Base-by-base conservation (phyloP, 2,113 vertebrate species). In the Rhinogobius similis region DNA sequence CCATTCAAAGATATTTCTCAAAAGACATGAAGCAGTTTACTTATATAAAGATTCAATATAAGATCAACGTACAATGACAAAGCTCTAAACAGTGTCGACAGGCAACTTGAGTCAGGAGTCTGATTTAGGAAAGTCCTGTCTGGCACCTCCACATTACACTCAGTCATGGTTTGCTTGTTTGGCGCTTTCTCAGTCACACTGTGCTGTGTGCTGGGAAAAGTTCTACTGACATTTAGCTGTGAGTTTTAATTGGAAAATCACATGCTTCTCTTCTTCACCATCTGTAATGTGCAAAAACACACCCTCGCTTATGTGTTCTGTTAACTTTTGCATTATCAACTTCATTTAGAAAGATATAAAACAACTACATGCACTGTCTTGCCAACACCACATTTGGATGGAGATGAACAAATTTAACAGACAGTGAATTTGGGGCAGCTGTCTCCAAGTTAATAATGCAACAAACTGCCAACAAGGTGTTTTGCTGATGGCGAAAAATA, bases 161-260 rank as follows among this genome's bases (percentile, higher is more conserved):
- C 53, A 27, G 53, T 27, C 24, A 56, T 20, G 26, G 21, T 26
- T 58, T n/a, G 18, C 18, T 38, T n/a, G n/a, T 61, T 61, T 61
- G 58, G 27, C 18, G 18, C 32, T 20, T 61, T 38, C 58, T 61
- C 27, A 36, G 12, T 36, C 27, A 61, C 58, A 61, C 29, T 32
- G 58, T 59, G 29, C 26, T 32, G 58, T 36, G 27, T 10, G 58
- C 58, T n/a, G 26, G 14, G 20, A 5, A 36, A 61, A 38, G 3
- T 61, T 61, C 8, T n/a, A 38, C 58, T 61, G 29, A 61, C 29
- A n/a, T n/a, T 61, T 11, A 36, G 29, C 18, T 61, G 18, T 38
- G 58, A 38, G 27, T 61, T 61, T 61, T 36, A 61, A 61, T 36
- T 61, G 29, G 27, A 61, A 10, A 36, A 36, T 32, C 58, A 21